Conservation (phyloP, 2,888 invertebrate genomes). For the Agrypnus murinus region DNA sequence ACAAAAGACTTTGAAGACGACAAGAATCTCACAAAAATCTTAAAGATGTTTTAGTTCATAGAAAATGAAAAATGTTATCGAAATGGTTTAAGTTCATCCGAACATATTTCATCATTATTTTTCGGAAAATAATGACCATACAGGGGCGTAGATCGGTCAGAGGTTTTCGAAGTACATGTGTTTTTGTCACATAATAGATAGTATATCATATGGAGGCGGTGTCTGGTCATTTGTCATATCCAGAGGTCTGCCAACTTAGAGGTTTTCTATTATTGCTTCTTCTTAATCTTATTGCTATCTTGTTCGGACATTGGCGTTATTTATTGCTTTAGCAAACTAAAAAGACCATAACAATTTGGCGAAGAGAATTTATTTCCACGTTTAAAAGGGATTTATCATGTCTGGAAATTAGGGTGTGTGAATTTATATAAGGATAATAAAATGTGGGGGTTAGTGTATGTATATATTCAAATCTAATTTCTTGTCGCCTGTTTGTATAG, state of each 20-base stretch:
- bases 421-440: slow-evolving; percentile 11
- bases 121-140: slow-evolving; percentile 56
- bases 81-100: slow-evolving; percentile 27
- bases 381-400: slow-evolving; percentile 5
- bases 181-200: slow-evolving; percentile 72
- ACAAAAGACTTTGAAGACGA: no score
- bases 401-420: slow-evolving; percentile 11
- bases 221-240: slow-evolving; percentile 67
- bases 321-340: slow-evolving; percentile 55
- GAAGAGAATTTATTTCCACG: slow-evolving; percentile 20
- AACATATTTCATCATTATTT: slow-evolving; percentile 51
- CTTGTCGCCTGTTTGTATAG: slow-evolving; percentile 7
- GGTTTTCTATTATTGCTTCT: slow-evolving; percentile 59
- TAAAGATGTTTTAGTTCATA: no score
- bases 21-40: no score
- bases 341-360: slow-evolving; percentile 42
- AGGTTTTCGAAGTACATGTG: slow-evolving; percentile 69
- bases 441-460: slow-evolving; percentile 5
- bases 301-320: slow-evolving; percentile 59
- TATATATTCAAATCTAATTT: neutral
- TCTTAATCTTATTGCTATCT: slow-evolving; percentile 58
- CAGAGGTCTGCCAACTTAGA: slow-evolving; percentile 61
- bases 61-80: slow-evolving; percentile 23
- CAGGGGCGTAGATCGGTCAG: slow-evolving; percentile 64
- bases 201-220: slow-evolving; percentile 68